These are phyloP conservation scores for Sebastes minor DNA, from an alignment of 2,797 vertebrate genomes.

Conservation along the genomic window DNA sequence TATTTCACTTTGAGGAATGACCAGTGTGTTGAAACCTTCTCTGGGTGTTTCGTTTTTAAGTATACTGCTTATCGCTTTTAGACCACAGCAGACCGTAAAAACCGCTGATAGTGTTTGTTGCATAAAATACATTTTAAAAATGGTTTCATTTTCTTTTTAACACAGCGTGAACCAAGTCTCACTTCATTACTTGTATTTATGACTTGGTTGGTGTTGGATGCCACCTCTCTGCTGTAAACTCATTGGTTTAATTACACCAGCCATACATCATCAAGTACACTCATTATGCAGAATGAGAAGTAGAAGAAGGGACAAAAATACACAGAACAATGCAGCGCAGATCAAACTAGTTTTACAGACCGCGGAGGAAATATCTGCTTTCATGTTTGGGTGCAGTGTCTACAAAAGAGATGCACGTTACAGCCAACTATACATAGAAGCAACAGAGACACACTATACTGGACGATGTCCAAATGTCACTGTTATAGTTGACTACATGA, in stretches of 20 bases:
- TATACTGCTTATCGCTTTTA: neutral
- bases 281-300: neutral
- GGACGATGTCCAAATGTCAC: neutral
- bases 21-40: neutral
- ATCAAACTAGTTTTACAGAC: neutral
- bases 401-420: neutral
- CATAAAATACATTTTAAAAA: neutral
- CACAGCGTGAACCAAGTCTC: conserved; percentile 25
- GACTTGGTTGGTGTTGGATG: conserved; percentile 32
- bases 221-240: conserved; percentile 21
- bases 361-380: conserved; percentile 23
- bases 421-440: neutral
- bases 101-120: neutral
- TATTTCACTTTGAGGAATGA: neutral
- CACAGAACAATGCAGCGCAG: neutral
- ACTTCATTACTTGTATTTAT: conserved; percentile 44
- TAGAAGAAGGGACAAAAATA: neutral
- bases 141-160: neutral
- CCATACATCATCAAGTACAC: conserved; percentile 36
- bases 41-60: neutral
- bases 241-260: conserved; percentile 40
- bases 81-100: neutral
- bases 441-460: neutral
- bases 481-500: neutral
- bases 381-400: neutral